These are phyloP conservation scores for Philopotamus ludificatus DNA, from an alignment of 1,140 invertebrate genomes.

Conservation along the genomic window DNA sequence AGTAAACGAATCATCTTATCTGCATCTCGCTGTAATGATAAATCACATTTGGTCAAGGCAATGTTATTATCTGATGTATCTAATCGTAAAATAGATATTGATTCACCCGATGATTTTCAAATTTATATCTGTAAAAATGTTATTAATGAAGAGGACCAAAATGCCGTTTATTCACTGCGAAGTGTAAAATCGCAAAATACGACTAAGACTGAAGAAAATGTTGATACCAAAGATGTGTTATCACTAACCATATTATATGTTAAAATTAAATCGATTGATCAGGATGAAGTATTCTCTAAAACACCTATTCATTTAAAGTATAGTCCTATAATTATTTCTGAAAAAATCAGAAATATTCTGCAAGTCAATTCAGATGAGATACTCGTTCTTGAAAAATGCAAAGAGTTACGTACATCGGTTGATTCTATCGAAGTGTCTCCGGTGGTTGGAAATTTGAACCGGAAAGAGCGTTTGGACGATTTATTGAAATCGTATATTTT, in stretches of 20 bases:
- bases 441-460: constrained; percentile 32
- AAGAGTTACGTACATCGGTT: constrained; percentile 48
- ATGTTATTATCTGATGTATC: too few species aligned
- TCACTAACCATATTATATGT: too few species aligned
- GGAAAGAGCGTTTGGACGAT: constrained; percentile 55
- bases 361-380: constrained; percentile 41
- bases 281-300: constrained; percentile 43
- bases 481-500: constrained; percentile 60
- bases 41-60: too few species aligned
- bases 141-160: constrained; percentile 40
- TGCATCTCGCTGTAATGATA: too few species aligned
- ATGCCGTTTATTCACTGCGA: constrained; percentile 47
- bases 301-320: constrained; percentile 48
- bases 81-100: too few species aligned
- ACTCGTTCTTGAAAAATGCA: constrained; percentile 48
- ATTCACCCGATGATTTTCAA: too few species aligned
- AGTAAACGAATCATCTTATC: too few species aligned
- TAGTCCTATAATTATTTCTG: constrained; percentile 45
- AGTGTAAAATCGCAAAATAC: constrained; percentile 46
- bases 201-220: constrained; percentile 42
- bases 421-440: constrained; percentile 61
- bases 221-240: constrained; percentile 45
- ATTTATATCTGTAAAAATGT: constrained; percentile 1
- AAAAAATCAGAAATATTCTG: constrained; percentile 27
- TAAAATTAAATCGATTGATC: constrained; percentile 50